Evolutionary conservation across 2,888 invertebrate species (phyloP), one percentile per base, ranked within the genome.

Genomic region (Eupeodes latifasciatus): DNA sequence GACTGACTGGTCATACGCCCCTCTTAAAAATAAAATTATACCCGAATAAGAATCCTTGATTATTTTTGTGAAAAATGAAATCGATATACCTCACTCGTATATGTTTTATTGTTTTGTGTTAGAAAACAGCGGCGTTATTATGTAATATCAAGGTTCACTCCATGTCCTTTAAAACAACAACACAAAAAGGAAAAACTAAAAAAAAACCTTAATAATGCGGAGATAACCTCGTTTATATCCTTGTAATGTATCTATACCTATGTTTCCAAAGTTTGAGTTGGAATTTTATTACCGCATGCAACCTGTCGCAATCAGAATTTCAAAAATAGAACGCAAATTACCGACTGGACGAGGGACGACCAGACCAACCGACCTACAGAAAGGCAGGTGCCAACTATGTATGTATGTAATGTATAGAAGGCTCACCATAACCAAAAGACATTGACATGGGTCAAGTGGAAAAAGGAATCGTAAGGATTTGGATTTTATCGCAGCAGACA

Each of bases 381-480:
- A 53, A 80, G 77, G 84, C 87, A 87, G 87, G 87, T 79, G 79
- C 79, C 75, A 36, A 59, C 34, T 36, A n/a, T 12, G 62, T 11
- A 19, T 19, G 19, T 19, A 27, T 27, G 2, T 1, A 27, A 19
- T 19, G 19, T 19, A 27, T 27, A 27, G 27, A 27, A 27, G 27
- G n/a, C 49, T 64, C 59, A 74, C 72, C 19, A 9, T 9, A 40
- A 40, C 40, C 5, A 40, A 59, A 66, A 77, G 80, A 69, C 77
- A 74, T 76, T 87, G 87, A 87, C 87, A 67, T 87, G 84, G 87
- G 87, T 87, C 87, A 87, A 87, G 84, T 77, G 59, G 47, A 47
- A 72, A 61, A 72, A 59, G 72, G 59, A 59, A 80, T 87, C 69
- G 14, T 55, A 7, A 51, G 79, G 66, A 84, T 72, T 80, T 80